Percentiles rank a stretch among this genome's conserved stretches.
These are phyloP conservation scores for Latrodectus hesperus DNA, from an alignment of 2,888 invertebrate genomes.

Conservation along the genomic window DNA sequence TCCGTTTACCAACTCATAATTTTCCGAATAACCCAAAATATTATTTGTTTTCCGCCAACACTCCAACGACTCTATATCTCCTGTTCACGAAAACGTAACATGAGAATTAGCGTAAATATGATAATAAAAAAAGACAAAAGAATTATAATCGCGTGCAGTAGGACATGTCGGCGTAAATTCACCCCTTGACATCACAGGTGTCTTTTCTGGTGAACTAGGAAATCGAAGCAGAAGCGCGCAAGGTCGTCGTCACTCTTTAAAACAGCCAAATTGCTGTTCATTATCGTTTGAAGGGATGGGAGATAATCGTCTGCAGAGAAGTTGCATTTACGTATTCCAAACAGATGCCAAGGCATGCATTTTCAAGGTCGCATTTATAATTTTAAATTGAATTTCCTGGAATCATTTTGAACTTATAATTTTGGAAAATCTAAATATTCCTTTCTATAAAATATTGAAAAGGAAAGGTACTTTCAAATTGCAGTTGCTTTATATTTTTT, in stretches of 20 bases:
- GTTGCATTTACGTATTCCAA: too few species aligned
- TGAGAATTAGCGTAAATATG: background rate
- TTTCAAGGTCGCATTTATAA: too few species aligned
- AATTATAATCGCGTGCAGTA: conserved; percentile 12
- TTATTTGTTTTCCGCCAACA: background rate
- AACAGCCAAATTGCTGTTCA: background rate
- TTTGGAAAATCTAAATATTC: too few species aligned
- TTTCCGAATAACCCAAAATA: background rate
- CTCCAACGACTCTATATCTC: background rate
- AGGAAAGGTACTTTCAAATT: too few species aligned
- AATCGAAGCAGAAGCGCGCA: background rate
- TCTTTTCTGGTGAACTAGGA: background rate
- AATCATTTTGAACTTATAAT: too few species aligned
- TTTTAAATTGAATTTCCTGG: too few species aligned
- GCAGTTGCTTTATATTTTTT: too few species aligned
- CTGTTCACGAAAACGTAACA: background rate
- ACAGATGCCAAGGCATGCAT: too few species aligned
- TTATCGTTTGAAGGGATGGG: background rate
- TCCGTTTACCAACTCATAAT: background rate
- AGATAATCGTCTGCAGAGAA: too few species aligned
- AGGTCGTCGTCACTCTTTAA: background rate
- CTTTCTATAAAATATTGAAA: too few species aligned
- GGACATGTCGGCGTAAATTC: background rate
- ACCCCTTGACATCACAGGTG: background rate
- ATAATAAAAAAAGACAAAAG: conserved; percentile 5